A percentile compares a stretch with the other conserved stretches of the same genome.
phyloP scores from a whole-genome alignment of 2,113 vertebrate species.

The Pelecanus crispus region DNA sequence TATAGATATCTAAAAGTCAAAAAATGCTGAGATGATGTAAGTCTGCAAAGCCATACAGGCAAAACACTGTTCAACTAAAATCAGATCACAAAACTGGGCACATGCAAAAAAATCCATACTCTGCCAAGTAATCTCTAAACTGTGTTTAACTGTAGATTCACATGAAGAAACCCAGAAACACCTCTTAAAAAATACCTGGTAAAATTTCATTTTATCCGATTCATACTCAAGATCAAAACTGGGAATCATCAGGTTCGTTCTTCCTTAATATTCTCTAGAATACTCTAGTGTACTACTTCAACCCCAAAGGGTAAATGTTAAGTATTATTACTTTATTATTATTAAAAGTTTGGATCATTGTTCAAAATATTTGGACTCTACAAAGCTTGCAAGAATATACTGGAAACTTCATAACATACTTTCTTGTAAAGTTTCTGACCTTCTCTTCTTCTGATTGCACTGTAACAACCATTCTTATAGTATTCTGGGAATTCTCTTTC shows the following conservation, averaged over 20 bases:
- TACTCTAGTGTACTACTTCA: not conserved
- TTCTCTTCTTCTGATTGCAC: not conserved
- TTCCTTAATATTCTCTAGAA: not conserved
- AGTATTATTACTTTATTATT: conserved; percentile 1
- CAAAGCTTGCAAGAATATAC: not conserved
- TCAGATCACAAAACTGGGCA: not conserved
- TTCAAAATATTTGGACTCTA: not conserved
- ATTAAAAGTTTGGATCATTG: not conserved
- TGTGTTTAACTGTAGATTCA: not conserved
- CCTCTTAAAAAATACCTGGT: not conserved
- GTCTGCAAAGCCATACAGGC: not conserved
- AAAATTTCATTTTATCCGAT: conserved; percentile 30
- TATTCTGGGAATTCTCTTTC: conserved; percentile 9
- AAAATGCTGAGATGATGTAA: not conserved
- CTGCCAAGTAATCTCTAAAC: not conserved
- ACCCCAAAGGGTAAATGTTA: not conserved
- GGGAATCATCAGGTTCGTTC: not conserved
- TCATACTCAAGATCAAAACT: conserved; percentile 46
- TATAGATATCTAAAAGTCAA: not conserved
- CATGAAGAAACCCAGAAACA: not conserved
- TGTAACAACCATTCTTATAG: not conserved
- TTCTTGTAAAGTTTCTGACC: conserved; percentile 14
- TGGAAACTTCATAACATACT: conserved; percentile 1
- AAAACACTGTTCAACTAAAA: not conserved
- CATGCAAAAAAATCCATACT: not conserved